Evolutionary conservation across 2,888 invertebrate genomes (phyloP).

Genomic region (Diabrotica balteata): DNA sequence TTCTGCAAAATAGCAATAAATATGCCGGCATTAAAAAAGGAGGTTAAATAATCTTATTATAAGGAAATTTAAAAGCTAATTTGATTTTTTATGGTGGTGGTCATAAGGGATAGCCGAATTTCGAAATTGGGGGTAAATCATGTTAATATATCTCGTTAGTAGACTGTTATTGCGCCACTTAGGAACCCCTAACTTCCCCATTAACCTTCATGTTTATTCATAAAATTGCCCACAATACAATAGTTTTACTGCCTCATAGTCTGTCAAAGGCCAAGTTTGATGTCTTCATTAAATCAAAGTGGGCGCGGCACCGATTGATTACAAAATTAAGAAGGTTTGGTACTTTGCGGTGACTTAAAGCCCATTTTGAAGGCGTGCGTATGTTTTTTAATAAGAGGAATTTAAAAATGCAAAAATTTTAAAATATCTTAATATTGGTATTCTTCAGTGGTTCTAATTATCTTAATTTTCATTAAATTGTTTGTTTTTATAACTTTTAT

Average conservation of each 20-base stretch:
- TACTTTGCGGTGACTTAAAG: slow-evolving; percentile 29
- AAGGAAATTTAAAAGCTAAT: no score
- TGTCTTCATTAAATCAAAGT: slow-evolving; percentile 47
- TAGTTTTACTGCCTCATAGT: slow-evolving; percentile 37
- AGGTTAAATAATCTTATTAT: no score
- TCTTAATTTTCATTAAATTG: no score
- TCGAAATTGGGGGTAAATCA: slow-evolving; percentile 37
- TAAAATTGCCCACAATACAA: slow-evolving; percentile 44
- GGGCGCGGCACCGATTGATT: slow-evolving; percentile 45
- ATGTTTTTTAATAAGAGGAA: not conserved
- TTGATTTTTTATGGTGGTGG: no score
- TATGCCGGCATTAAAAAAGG: no score
- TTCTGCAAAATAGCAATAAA: no score
- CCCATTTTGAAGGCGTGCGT: not conserved
- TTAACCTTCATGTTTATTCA: slow-evolving; percentile 49
- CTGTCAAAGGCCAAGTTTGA: slow-evolving; percentile 44
- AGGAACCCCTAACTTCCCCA: slow-evolving; percentile 36
- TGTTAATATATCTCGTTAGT: slow-evolving; percentile 42
- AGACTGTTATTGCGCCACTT: slow-evolving; percentile 40
- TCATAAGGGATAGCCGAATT: slow-evolving; percentile 17
- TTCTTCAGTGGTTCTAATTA: no score
- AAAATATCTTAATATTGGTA: not conserved
- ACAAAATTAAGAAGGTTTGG: slow-evolving; percentile 38
- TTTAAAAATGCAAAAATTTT: not conserved
- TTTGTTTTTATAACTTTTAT: no score